Conservation (phyloP, 35 echinoderm and acorn worm genomes). For the Apostichopus japonicus region DNA sequence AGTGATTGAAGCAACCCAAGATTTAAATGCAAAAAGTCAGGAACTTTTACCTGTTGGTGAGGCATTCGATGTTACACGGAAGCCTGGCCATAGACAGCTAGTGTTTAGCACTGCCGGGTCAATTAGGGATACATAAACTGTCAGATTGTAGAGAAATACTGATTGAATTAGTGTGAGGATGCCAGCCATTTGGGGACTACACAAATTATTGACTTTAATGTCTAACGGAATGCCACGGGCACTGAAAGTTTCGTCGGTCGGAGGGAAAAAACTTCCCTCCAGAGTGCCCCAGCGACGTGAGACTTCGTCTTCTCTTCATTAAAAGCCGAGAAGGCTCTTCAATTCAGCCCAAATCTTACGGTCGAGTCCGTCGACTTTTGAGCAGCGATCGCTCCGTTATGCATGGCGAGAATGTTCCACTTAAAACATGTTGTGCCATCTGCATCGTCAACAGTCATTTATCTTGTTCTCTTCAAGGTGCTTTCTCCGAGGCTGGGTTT, state of each 20-base stretch:
- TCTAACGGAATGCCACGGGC: background rate
- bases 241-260: background rate
- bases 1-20: too few relatives aligned
- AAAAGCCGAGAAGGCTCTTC: background rate
- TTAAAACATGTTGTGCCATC: background rate
- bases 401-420: conserved; percentile 10
- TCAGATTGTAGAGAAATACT: background rate
- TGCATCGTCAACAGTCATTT: background rate
- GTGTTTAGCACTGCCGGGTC: background rate
- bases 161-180: conserved; percentile 9
- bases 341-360: background rate
- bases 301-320: background rate
- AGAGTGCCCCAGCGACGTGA: background rate
- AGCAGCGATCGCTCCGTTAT: background rate
- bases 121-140: background rate
- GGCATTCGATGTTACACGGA: background rate
- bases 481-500: background rate
- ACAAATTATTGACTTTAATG: conserved; percentile 15
- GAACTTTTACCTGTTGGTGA: too few relatives aligned
- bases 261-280: background rate
- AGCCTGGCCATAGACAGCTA: background rate
- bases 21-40: too few relatives aligned
- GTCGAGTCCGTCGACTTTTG: background rate
- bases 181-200: background rate
- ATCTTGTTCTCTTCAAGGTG: background rate